Conservation (phyloP, 2,888 invertebrate genomes). For the Temnothorax ravouxi region DNA sequence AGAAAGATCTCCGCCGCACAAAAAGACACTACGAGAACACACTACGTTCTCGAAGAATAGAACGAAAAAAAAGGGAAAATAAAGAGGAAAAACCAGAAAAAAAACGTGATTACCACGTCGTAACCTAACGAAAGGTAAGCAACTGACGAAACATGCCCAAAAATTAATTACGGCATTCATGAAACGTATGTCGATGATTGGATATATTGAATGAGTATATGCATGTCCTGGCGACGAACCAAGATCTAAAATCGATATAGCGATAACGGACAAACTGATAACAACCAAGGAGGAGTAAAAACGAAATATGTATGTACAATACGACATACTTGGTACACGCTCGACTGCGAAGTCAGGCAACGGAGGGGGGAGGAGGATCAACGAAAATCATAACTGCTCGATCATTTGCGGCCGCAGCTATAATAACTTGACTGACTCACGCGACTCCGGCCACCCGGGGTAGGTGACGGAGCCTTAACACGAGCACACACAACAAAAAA, state of each 20-base stretch:
- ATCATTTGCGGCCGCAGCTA: slow-evolving; percentile 32
- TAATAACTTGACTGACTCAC: slow-evolving; percentile 11
- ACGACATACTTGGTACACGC: slow-evolving; percentile 18
- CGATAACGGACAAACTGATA: slow-evolving; percentile 23
- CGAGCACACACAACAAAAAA: slow-evolving; percentile 56
- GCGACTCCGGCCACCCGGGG: slow-evolving; percentile 9
- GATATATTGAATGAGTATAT: slow-evolving; percentile 47
- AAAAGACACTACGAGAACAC: slow-evolving; percentile 79
- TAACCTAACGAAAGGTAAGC: slow-evolving; percentile 81
- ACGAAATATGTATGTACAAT: slow-evolving; percentile 32
- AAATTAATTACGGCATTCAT: slow-evolving; percentile 85
- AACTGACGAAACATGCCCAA: slow-evolving; percentile 85
- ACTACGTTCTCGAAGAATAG: slow-evolving; percentile 81
- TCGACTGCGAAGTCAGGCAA: slow-evolving; percentile 37
- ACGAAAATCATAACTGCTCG: slow-evolving; percentile 36
- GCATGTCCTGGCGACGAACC: slow-evolving; percentile 52
- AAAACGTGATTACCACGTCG: slow-evolving; percentile 41
- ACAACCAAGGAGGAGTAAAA: slow-evolving; percentile 23
- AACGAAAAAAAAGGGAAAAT: slow-evolving; percentile 22
- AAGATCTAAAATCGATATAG: slow-evolving; percentile 38
- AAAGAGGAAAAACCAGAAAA: slow-evolving; percentile 17
- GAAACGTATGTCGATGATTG: slow-evolving; percentile 68
- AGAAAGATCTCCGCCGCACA: slow-evolving; percentile 67
- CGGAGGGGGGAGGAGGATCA: neutral
- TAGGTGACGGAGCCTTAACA: slow-evolving; percentile 7